These are phyloP conservation scores for Eupithecia insigniata DNA, from an alignment of 2,888 invertebrate species.

Conservation along the genomic window DNA sequence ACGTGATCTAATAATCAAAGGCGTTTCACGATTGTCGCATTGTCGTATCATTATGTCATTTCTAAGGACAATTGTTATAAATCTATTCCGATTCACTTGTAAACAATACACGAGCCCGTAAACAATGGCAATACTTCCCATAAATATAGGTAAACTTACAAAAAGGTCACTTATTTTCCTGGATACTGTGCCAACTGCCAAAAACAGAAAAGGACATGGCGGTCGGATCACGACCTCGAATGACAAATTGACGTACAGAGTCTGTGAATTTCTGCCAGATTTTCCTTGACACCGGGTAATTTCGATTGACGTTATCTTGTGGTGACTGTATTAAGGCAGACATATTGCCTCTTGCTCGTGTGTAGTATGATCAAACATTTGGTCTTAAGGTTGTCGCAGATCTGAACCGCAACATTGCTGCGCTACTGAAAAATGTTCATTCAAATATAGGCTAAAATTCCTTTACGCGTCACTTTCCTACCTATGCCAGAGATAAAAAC, in stretches of 20 bases:
- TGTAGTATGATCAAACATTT: background rate
- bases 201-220: slow-evolving; percentile 33
- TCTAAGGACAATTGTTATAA: background rate
- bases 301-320: background rate
- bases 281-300: slow-evolving; percentile 15
- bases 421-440: no score
- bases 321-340: slow-evolving; percentile 2
- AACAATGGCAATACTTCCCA: background rate
- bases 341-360: slow-evolving; percentile 1
- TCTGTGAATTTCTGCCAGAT: background rate
- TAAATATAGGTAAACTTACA: slow-evolving; percentile 13
- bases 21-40: background rate
- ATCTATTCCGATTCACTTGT: background rate
- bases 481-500: no score
- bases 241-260: slow-evolving; percentile 36
- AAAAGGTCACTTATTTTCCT: slow-evolving; percentile 35
- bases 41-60: slow-evolving; percentile 4
- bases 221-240: slow-evolving; percentile 32
- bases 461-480: background rate
- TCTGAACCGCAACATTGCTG: no score
- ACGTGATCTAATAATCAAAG: background rate
- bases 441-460: no score
- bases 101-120: background rate
- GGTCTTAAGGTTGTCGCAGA: no score
- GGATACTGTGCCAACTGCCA: slow-evolving; percentile 21